Conservation (phyloP, 2,113 vertebrate genomes). For the Sylvietta virens region DNA sequence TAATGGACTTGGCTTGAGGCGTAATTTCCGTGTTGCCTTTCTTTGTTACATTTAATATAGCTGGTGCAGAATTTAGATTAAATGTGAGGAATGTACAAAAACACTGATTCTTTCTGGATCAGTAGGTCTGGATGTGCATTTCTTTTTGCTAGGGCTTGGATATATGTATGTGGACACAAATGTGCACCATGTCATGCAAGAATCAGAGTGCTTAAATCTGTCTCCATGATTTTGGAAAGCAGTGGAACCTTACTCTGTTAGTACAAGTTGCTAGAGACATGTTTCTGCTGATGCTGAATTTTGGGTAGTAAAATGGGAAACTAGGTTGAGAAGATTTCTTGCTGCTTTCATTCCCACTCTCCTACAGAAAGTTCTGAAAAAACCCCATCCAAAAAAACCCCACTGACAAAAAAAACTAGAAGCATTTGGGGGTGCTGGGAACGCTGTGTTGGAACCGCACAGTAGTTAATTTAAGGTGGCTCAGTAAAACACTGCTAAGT, state of each 20-base stretch:
- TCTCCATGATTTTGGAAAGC: slow-evolving; percentile 28
- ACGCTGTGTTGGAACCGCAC: background rate
- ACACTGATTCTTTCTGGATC: slow-evolving; percentile 68
- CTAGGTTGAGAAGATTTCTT: background rate
- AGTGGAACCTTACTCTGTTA: slow-evolving; percentile 9
- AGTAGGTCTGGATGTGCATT: slow-evolving; percentile 65
- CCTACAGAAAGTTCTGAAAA: background rate
- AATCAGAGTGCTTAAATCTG: background rate
- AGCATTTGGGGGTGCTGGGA: background rate
- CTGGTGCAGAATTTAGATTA: slow-evolving; percentile 72
- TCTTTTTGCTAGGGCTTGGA: slow-evolving; percentile 41
- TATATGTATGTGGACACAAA: slow-evolving; percentile 13
- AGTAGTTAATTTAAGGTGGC: slow-evolving; percentile 54
- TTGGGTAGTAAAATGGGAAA: background rate
- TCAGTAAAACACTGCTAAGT: slow-evolving; percentile 26
- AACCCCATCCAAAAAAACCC: background rate
- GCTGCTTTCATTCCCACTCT: background rate
- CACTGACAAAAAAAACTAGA: background rate
- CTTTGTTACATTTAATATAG: slow-evolving; percentile 77
- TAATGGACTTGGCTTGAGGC: slow-evolving; percentile 94
- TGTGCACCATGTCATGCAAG: background rate
- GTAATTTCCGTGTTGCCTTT: slow-evolving; percentile 77
- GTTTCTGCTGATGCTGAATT: slow-evolving; percentile 49
- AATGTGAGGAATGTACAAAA: slow-evolving; percentile 63
- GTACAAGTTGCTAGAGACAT: slow-evolving; percentile 3